phyloP scores from a whole-genome alignment of 2,797 vertebrate species.

The Tokudaia tokunoshimensis region DNA sequence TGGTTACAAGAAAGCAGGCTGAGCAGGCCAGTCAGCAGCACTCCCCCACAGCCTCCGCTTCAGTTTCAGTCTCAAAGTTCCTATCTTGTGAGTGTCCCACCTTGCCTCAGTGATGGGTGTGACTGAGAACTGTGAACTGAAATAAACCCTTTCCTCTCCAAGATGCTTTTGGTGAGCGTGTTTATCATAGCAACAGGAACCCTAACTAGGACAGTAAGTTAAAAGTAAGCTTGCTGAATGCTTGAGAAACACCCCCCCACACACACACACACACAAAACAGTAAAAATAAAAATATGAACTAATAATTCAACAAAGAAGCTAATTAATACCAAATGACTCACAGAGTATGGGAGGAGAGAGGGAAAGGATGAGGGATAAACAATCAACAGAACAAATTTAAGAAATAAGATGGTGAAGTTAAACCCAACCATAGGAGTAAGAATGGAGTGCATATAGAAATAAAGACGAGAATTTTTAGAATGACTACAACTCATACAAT shows the following conservation, averaged over 20 bases:
- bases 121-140: neutral
- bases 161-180: neutral
- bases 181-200: neutral
- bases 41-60: neutral
- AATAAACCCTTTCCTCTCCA: neutral
- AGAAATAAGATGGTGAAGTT: neutral
- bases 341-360: neutral
- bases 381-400: neutral
- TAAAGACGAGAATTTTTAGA: neutral
- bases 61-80: neutral
- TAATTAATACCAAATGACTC: neutral
- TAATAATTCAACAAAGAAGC: conserved; percentile 37
- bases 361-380: neutral
- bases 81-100: too few relatives aligned
- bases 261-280: too few relatives aligned
- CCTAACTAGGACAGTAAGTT: neutral
- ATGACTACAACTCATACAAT: neutral
- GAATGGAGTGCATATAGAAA: neutral
- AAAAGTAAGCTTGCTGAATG: neutral
- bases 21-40: neutral
- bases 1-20: too few relatives aligned
- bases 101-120: neutral
- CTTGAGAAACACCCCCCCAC: neutral
- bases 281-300: neutral
- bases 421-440: neutral